Evolutionary conservation across 2,113 vertebrate genomes (phyloP), one percentile per base, ranked within the genome.

Genomic region (Eublepharis macularius): DNA sequence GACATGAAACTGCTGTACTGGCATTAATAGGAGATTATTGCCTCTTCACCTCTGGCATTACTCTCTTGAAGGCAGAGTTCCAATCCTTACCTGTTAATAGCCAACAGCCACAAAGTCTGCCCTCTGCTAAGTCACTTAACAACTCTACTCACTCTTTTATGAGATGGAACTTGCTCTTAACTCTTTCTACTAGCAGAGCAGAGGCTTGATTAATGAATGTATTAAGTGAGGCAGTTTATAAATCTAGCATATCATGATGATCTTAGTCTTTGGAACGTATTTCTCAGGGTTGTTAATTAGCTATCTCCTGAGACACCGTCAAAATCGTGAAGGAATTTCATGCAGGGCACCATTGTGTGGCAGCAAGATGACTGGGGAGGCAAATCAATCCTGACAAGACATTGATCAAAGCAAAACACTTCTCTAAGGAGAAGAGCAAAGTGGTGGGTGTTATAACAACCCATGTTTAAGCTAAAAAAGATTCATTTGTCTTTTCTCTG

Each of bases 161-260:
- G 49, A 80, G 47, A 65, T 66, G 63, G 73, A 81, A 32, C 63
- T 76, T 69, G 45, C 47, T 77, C 47, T 76, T 68, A 82, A 86
- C 32, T 29, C 65, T 57, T 68, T 41, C 19, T 80, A 21, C 57
- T 43, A 76, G 60, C 79, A 82, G 24, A 84, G 89, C 76, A 1
- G 3, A 73, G 26, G 36, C 80, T 87, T 83, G 88, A 63, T 47
- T 13, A 85, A 82, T 39, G 51, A 75, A 5, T 41, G 76, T 70
- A 82, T 90, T 74, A 90, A 89, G 45, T 47, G 26, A 74, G 79
- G 49, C 17, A 49, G n/a, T 78, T 83, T 49, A 90, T 92, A 90
- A 92, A 89, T 86, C 82, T 80, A 49, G 81, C 84, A 63, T 69
- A 66, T 32, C 81, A 10, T 19, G 8, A 47, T 79, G 51, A 86